phyloP scores from a whole-genome alignment of 2,113 vertebrate species.

The Syngnathus scovelli region DNA sequence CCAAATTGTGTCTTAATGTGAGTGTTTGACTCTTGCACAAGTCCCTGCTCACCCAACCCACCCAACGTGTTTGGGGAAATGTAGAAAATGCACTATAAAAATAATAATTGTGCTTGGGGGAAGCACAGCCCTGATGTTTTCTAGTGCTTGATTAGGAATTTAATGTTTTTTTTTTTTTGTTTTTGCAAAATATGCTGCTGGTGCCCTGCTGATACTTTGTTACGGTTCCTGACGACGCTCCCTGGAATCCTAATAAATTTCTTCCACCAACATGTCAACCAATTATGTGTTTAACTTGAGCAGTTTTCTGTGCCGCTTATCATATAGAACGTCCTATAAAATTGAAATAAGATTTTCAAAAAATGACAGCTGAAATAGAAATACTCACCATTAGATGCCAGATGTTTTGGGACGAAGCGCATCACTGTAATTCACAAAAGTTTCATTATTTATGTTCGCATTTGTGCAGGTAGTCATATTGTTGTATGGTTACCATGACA shows the following conservation, averaged over 20 bases:
- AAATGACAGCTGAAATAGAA: neutral
- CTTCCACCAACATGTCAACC: slow-evolving; percentile 28
- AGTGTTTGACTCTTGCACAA: slow-evolving; percentile 65
- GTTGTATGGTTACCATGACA: neutral
- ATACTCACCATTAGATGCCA: neutral
- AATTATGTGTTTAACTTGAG: neutral
- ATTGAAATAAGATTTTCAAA: no score
- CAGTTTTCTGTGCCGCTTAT: neutral
- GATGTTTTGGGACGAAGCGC: neutral
- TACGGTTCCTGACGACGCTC: slow-evolving; percentile 49
- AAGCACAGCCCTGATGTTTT: slow-evolving; percentile 57
- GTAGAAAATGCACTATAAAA: slow-evolving; percentile 62
- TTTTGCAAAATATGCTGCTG: slow-evolving; percentile 56
- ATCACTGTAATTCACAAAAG: no score
- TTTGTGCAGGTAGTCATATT: neutral
- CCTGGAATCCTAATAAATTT: slow-evolving; percentile 66
- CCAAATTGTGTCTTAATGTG: slow-evolving; percentile 72
- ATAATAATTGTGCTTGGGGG: slow-evolving; percentile 42
- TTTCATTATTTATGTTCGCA: neutral
- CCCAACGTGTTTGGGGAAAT: slow-evolving; percentile 44
- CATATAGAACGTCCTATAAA: no score
- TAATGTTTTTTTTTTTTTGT: slow-evolving; percentile 39
- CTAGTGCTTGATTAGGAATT: slow-evolving; percentile 53
- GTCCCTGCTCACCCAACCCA: slow-evolving; percentile 41
- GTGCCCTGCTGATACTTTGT: slow-evolving; percentile 60